Evolutionary conservation across 2,113 vertebrate species (phyloP).

Genomic region (Mohoua ochrocephala): DNA sequence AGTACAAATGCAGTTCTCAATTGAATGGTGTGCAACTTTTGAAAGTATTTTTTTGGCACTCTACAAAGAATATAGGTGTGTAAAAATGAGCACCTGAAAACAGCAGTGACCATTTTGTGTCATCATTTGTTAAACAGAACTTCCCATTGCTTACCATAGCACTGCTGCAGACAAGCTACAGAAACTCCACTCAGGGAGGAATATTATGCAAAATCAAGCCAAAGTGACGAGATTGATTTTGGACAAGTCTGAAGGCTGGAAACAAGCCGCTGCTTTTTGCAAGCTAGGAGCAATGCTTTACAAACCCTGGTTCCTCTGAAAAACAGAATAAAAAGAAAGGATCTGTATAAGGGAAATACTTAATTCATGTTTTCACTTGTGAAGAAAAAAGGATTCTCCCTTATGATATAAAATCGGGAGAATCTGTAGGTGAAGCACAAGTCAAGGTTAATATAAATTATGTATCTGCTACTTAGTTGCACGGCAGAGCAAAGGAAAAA

Average conservation of each 20-base stretch:
- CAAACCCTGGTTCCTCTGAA: neutral
- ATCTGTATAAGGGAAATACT: constrained; percentile 6
- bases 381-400: constrained; percentile 33
- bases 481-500: constrained; percentile 1
- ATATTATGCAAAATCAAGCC: neutral
- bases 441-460: constrained; percentile 70
- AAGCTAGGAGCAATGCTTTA: neutral
- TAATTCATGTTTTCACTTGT: constrained; percentile 29
- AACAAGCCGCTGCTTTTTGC: neutral
- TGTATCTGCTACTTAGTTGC: constrained; percentile 43
- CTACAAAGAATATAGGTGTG: neutral
- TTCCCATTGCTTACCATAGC: neutral
- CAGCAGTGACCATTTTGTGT: neutral
- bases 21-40: constrained; percentile 52
- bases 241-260: neutral
- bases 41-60: constrained; percentile 9
- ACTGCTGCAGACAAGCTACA: neutral
- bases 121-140: neutral
- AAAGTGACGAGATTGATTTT: constrained; percentile 36
- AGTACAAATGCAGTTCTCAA: neutral
- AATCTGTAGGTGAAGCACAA: constrained; percentile 51
- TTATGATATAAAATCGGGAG: constrained; percentile 44
- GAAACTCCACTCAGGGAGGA: neutral
- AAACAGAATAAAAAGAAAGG: neutral
- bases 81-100: constrained; percentile 25